Percentiles rank a stretch among this genome's conserved stretches.
phyloP scores from a whole-genome alignment of 2,797 vertebrate species.

The Hyperoplus immaculatus region DNA sequence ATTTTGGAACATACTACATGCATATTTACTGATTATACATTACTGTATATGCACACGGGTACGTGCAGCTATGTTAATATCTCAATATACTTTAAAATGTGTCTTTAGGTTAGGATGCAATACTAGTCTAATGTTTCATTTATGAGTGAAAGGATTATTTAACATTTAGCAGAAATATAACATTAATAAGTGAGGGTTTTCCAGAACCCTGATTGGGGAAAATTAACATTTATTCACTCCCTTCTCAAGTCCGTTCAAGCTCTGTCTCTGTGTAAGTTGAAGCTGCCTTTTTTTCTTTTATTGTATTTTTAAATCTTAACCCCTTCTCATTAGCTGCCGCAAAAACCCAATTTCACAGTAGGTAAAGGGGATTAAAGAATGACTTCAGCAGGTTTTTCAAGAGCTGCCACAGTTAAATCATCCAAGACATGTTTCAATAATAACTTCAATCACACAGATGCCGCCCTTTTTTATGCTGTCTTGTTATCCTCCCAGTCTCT shows the following conservation, averaged over 20 bases:
- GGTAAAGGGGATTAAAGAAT: conserved; percentile 31
- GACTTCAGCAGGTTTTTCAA: conserved; percentile 28
- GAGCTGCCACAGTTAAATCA: conserved; percentile 29
- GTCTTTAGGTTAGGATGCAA: neutral
- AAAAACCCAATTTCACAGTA: conserved; percentile 35
- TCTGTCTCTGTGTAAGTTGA: conserved; percentile 6
- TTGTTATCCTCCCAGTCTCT: conserved; percentile 87
- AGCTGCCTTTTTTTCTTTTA: neutral
- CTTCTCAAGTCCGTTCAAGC: neutral
- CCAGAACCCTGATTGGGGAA: neutral
- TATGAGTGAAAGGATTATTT: neutral
- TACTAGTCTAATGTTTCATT: neutral
- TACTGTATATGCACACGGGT: neutral
- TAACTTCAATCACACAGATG: conserved; percentile 18
- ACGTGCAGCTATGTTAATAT: neutral
- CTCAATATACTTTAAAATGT: neutral
- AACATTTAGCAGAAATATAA: neutral
- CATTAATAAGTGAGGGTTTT: neutral
- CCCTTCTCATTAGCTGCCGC: conserved; percentile 3
- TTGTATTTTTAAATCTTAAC: conserved; percentile 18
- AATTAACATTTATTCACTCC: neutral
- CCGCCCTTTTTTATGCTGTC: conserved; percentile 19
- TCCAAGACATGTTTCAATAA: conserved; percentile 14
- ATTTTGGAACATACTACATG: too few relatives aligned
- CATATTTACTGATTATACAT: too few relatives aligned